These are phyloP conservation scores for Cephalopholis sonnerati DNA, from an alignment of 2,113 vertebrate genomes.

Conservation along the genomic window DNA sequence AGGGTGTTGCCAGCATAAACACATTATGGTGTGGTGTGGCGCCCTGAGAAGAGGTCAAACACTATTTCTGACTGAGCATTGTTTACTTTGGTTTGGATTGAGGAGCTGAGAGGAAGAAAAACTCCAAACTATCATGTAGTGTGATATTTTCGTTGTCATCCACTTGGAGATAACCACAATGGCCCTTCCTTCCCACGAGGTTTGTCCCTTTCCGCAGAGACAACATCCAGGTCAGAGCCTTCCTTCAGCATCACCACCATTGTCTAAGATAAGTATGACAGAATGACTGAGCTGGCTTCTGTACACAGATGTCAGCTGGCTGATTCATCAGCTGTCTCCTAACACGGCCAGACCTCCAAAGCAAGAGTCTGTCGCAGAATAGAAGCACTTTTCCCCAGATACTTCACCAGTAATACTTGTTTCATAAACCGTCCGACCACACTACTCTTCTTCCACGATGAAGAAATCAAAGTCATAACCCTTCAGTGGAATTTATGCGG, in stretches of 20 bases:
- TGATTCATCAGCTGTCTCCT: slow-evolving; percentile 55
- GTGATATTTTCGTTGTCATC: slow-evolving; percentile 70
- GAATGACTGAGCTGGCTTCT: slow-evolving; percentile 53
- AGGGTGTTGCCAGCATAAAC: slow-evolving; percentile 61
- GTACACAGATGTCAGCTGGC: slow-evolving; percentile 38
- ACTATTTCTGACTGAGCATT: slow-evolving; percentile 72
- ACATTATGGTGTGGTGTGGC: slow-evolving; percentile 39
- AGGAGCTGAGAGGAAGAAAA: slow-evolving; percentile 51
- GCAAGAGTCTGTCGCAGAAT: slow-evolving; percentile 36
- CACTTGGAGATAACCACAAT: slow-evolving; percentile 72
- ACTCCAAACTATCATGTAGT: slow-evolving; percentile 53
- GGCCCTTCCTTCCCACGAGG: slow-evolving; percentile 75
- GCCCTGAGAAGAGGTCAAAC: slow-evolving; percentile 49
- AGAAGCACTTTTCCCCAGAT: slow-evolving; percentile 36
- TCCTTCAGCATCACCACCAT: slow-evolving; percentile 47
- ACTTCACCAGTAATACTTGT: slow-evolving; percentile 44
- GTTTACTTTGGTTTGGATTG: slow-evolving; percentile 75
- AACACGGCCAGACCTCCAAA: slow-evolving; percentile 23
- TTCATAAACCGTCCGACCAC: slow-evolving; percentile 62
- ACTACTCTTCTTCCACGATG: slow-evolving; percentile 30
- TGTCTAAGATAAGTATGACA: slow-evolving; percentile 48
- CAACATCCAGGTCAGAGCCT: slow-evolving; percentile 45
- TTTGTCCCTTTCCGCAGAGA: slow-evolving; percentile 51
- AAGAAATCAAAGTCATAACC: slow-evolving; percentile 57
- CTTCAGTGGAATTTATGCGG: slow-evolving; percentile 57